Evolutionary conservation across 2,113 vertebrate species (phyloP), one percentile per base, ranked within the genome.

Genomic region (Nicator chloris): DNA sequence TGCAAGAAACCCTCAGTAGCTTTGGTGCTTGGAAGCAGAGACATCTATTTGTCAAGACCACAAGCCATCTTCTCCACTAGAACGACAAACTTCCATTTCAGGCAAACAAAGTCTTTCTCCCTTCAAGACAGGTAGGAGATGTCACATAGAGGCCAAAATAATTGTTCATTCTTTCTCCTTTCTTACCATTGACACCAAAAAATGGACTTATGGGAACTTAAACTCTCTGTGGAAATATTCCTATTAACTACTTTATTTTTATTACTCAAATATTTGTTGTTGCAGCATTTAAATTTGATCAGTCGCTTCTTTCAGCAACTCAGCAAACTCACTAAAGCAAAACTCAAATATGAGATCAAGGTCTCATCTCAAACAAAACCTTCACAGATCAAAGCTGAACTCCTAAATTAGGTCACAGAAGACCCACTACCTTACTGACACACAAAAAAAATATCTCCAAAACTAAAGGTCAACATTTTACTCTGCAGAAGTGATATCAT

Each of bases 321-420:
- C 50, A 39, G 61, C 70, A 93, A 80, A 93, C n/a, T 80, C 27
- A 77, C 60, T 30, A 42, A 80, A 83, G 37, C 53, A 80, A 69
- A 92, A 92, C n/a, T 73, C 90, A 90, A 90, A 94, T 39, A 61
- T 39, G 47, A 92, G 26, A 92, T 63, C 63, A 82, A 82, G 70
- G 66, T 78, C 61, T 83, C 26, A 8, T 37, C 59, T 80, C 66
- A 77, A 68, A 79, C 6, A 84, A 81, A 83, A 54, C 35, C 80
- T 87, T 15, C 45, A 45, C 39, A 76, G 23, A 83, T 77, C 50
- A 86, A 86, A 82, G 33, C 20, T 72, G 39, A 79, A 60, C 33
- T 61, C 63, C 37, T 72, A 59, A 76, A 61, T 59, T 42, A 30
- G 16, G 35, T 59, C 59, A 35, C 9, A 50, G 42, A 42, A 86